Evolutionary conservation across 2,797 vertebrate genomes (phyloP).

Genomic region (Psittacula derbiana): DNA sequence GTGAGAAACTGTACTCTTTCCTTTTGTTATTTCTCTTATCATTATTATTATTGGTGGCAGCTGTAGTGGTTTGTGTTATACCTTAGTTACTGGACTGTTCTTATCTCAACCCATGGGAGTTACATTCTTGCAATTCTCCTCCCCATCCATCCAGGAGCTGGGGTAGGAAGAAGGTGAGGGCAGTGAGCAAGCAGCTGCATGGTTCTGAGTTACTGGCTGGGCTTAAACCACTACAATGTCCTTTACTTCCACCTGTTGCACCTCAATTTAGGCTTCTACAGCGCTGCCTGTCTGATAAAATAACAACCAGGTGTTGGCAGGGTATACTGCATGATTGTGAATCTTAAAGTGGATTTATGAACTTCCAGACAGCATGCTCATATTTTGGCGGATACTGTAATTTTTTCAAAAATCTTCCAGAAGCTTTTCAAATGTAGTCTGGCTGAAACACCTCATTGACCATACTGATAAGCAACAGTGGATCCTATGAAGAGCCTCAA

Average conservation of each 20-base stretch:
- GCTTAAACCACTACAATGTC: not conserved
- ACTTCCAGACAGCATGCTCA: not conserved
- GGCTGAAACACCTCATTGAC: not conserved
- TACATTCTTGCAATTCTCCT: not conserved
- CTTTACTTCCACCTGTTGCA: not conserved
- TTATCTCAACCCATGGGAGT: not conserved
- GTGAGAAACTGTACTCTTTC: no score
- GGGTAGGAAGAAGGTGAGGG: not conserved
- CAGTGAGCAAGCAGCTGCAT: not conserved
- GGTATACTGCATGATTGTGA: not conserved
- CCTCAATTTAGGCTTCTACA: not conserved
- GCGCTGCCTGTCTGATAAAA: not conserved
- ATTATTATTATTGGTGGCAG: no score
- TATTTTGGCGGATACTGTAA: not conserved
- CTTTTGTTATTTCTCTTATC: no score
- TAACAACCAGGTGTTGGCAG: not conserved
- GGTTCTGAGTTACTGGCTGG: not conserved
- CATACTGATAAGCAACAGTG: accelerated
- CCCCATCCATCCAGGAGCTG: not conserved
- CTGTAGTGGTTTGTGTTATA: not conserved
- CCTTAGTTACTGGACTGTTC: not conserved
- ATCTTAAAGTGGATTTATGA: not conserved
- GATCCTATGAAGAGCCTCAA: not conserved
- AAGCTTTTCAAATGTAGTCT: not conserved
- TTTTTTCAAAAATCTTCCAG: not conserved